Evolutionary conservation across 2,797 vertebrate genomes (phyloP).

Genomic region (Lacerta bilineata): DNA sequence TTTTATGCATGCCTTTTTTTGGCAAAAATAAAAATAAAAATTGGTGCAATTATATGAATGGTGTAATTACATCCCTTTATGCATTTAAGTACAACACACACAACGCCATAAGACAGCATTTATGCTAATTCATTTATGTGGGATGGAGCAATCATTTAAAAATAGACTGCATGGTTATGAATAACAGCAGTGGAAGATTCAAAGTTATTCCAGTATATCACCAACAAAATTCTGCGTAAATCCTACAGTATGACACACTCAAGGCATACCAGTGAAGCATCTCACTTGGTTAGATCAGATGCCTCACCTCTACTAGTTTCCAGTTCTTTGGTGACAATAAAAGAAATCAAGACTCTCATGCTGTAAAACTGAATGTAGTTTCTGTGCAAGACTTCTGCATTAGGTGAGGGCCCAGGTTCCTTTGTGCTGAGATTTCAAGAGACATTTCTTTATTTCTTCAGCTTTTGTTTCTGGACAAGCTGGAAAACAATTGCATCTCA

Average conservation of each 20-base stretch:
- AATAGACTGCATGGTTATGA: constrained; percentile 18
- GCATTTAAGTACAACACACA: constrained; percentile 38
- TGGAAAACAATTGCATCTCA: not conserved
- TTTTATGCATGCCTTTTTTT: constrained; percentile 12
- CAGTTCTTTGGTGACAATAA: constrained; percentile 17
- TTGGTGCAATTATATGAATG: not conserved
- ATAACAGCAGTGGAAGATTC: constrained; percentile 35
- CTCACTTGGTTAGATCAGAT: constrained; percentile 42
- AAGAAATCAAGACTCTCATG: constrained; percentile 14
- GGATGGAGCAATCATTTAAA: constrained; percentile 57
- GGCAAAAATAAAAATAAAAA: no score
- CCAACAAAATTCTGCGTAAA: constrained; percentile 45
- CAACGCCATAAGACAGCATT: constrained; percentile 47
- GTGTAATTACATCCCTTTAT: constrained; percentile 48
- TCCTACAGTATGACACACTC: not conserved
- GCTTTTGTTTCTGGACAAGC: not conserved
- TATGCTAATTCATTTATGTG: constrained; percentile 60
- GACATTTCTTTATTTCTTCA: not conserved
- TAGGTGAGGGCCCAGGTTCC: not conserved
- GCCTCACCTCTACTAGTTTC: constrained; percentile 16
- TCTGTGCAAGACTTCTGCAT: not conserved
- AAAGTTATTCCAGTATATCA: constrained; percentile 60
- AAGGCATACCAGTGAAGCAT: constrained; percentile 31
- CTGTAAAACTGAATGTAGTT: not conserved
- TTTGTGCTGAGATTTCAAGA: no score